A percentile compares a stretch with the other conserved stretches of the same genome.
Conservation (phyloP, 1,140 invertebrate species). For the Conus ventricosus region DNA sequence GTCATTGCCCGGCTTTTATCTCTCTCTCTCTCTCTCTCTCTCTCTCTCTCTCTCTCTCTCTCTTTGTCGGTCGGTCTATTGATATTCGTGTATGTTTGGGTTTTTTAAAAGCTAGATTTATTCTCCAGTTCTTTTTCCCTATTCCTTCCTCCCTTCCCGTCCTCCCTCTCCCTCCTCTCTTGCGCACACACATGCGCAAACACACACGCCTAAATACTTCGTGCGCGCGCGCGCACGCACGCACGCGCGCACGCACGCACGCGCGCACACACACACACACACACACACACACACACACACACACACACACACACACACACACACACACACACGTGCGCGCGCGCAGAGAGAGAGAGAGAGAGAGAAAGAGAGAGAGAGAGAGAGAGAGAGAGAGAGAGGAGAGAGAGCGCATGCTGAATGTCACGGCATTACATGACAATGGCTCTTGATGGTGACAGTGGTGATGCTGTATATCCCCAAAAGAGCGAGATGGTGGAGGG, state of each 20-base stretch:
- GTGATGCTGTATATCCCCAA: not conserved
- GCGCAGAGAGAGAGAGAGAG: too few species aligned
- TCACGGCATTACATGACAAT: not conserved
- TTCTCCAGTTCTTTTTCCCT: too few species aligned
- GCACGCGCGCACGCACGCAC: not conserved
- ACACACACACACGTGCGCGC: too few species aligned
- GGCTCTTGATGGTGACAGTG: not conserved
- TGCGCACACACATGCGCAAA: too few species aligned
- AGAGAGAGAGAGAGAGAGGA: too few species aligned
- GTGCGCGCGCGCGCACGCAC: not conserved
- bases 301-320: not conserved
- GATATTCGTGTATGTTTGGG: too few species aligned
- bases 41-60: slow-evolving; percentile 1
- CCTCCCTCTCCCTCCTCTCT: too few species aligned
- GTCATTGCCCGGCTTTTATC: not conserved
- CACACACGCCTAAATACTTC: not conserved
- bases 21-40: not conserved
- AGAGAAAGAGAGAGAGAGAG: too few species aligned
- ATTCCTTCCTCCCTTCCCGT: too few species aligned
- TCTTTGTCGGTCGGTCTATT: not conserved
- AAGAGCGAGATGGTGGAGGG: not conserved
- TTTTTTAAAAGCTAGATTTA: too few species aligned
- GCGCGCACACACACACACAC: not conserved
- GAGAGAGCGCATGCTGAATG: not conserved
- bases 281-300: too few species aligned